phyloP scores from a whole-genome alignment of 2,888 invertebrate genomes.

The Lymantria monacha region DNA sequence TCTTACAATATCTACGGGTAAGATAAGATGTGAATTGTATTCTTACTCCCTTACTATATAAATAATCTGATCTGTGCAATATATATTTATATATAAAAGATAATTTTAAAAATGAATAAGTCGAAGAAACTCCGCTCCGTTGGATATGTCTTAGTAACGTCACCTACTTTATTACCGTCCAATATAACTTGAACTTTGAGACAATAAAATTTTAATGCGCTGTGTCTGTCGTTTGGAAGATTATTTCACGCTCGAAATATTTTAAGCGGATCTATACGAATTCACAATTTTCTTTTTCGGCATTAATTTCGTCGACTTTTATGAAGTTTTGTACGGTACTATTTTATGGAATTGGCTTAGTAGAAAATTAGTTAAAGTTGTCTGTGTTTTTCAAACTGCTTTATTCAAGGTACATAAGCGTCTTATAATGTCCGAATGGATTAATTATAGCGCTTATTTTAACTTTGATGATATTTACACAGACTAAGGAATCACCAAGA shows the following conservation, averaged over 20 bases:
- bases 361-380: neutral
- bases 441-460: too few relatives aligned
- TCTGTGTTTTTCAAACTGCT: neutral
- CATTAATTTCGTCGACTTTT: neutral
- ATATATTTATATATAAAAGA: too few relatives aligned
- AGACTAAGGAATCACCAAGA: too few relatives aligned
- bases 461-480: too few relatives aligned
- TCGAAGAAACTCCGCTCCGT: neutral
- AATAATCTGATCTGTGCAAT: too few relatives aligned
- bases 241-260: slow-evolving; percentile 17
- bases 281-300: slow-evolving; percentile 7
- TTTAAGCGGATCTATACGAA: slow-evolving; percentile 7
- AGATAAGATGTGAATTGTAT: too few relatives aligned
- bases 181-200: slow-evolving; percentile 24
- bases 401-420: too few relatives aligned
- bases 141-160: neutral
- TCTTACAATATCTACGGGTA: too few relatives aligned
- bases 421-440: too few relatives aligned
- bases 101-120: neutral
- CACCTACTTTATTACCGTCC: slow-evolving; percentile 16
- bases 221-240: slow-evolving; percentile 12
- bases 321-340: neutral
- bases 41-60: too few relatives aligned
- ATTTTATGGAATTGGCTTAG: neutral
- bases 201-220: slow-evolving; percentile 29